Percentiles rank a stretch among this genome's conserved stretches.
These are phyloP conservation scores for Euplagia quadripunctaria DNA, from an alignment of 2,888 invertebrate genomes.

Conservation along the genomic window DNA sequence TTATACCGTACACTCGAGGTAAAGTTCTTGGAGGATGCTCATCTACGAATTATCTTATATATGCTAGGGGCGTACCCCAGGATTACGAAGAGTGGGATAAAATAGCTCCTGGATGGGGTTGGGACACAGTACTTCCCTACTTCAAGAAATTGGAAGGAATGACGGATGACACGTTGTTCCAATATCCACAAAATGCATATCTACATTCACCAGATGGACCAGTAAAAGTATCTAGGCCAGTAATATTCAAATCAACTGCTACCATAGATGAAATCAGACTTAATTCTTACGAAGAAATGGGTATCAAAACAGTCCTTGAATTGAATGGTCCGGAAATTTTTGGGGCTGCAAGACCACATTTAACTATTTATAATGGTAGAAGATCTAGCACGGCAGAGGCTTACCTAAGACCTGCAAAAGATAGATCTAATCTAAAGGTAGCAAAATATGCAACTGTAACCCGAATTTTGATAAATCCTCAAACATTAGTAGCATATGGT, in stretches of 20 bases:
- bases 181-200: constrained; percentile 52
- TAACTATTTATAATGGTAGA: constrained; percentile 66
- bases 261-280: constrained; percentile 59
- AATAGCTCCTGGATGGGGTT: constrained; percentile 67
- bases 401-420: constrained; percentile 63
- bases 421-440: constrained; percentile 68
- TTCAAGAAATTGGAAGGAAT: constrained; percentile 70
- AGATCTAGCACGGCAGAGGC: constrained; percentile 78
- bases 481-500: constrained; percentile 62
- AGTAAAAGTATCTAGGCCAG: constrained; percentile 61
- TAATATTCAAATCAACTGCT: constrained; percentile 50
- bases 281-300: constrained; percentile 64
- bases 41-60: constrained; percentile 65
- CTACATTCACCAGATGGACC: constrained; percentile 68
- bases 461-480: constrained; percentile 69
- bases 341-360: constrained; percentile 64
- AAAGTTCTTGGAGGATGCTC: constrained; percentile 71
- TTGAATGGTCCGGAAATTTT: constrained; percentile 60
- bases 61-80: constrained; percentile 63
- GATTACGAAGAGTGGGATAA: constrained; percentile 67
- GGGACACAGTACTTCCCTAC: constrained; percentile 63
- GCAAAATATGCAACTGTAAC: constrained; percentile 70
- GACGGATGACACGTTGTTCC: constrained; percentile 60
- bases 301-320: constrained; percentile 62
- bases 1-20: constrained; percentile 56